These are phyloP conservation scores for Didymodactylos carnosus DNA, from an alignment of 2,888 invertebrate species.

Conservation along the genomic window DNA sequence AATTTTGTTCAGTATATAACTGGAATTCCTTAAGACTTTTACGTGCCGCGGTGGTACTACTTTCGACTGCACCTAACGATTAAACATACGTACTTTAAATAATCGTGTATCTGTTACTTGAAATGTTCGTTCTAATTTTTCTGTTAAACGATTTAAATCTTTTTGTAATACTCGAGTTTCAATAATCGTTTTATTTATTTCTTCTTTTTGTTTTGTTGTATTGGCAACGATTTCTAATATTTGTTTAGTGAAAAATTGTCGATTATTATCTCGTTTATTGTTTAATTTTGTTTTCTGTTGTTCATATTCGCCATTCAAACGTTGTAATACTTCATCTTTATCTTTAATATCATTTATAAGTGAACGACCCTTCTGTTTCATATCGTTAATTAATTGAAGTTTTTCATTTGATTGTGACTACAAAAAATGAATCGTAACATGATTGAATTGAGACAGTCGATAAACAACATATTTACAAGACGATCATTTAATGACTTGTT, in stretches of 20 bases:
- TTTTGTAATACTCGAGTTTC: slow-evolving; percentile 75
- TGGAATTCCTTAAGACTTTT: no score
- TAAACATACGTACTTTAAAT: slow-evolving; percentile 63
- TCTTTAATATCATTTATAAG: background rate
- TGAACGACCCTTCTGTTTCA: background rate
- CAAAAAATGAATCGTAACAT: no score
- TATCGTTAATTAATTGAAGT: background rate
- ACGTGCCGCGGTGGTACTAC: no score
- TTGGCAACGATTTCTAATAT: slow-evolving; percentile 85
- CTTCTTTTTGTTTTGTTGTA: slow-evolving; percentile 76
- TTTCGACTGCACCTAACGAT: no score
- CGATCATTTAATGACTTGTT: background rate
- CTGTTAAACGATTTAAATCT: slow-evolving; percentile 72
- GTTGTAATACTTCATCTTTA: background rate
- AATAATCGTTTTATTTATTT: slow-evolving; percentile 68
- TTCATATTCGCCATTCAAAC: background rate
- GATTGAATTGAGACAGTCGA: no score
- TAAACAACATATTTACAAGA: no score
- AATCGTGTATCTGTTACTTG: slow-evolving; percentile 77
- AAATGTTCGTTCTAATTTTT: slow-evolving; percentile 75
- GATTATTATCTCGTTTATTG: slow-evolving; percentile 33
- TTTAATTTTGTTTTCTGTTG: background rate
- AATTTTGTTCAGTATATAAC: no score
- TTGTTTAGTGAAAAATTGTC: slow-evolving; percentile 69
- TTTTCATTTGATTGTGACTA: background rate